Evolutionary conservation across 2,797 vertebrate species (phyloP), one percentile per base, ranked within the genome.

Genomic region (Erpetoichthys calabaricus): DNA sequence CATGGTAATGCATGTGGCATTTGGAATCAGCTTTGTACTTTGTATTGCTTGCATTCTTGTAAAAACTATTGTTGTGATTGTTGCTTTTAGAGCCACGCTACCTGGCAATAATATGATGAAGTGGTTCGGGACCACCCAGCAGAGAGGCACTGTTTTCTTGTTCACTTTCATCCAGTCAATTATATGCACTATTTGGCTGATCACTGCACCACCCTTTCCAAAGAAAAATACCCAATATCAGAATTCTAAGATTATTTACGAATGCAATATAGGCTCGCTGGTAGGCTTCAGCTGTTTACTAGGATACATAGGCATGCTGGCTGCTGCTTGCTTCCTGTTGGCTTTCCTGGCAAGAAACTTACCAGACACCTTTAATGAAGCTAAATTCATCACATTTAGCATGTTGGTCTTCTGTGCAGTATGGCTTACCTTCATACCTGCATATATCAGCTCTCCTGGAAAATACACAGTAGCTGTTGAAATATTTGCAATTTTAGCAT

Each of bases 21-120:
- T 84, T 56, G 80, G 79, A 43, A 70, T 85, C 58, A 80, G 78
- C 65, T 85, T 84, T 67, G 74, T 77, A 2, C 74, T 85, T 3
- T 25, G 25, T 25, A 25, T 25, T 25, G 25, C 25, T 25, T 25
- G 25, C 25, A 25, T 25, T 25, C 25, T 25, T 25, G 25, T 25
- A 25, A 25, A 25, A 25, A 25, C 25, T 25, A 25, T 25, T 25
- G 25, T 25, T 25, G 25, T 25, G 25, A 25, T 25, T 25, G 25
- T 25, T 25, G 25, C 25, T 25, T 25, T 25, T 25, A 25, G 25
- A 25, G 25, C 25, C 25, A 25, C 25, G 25, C 25, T 25, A 25
- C 25, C 25, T 25, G 25, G 25, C 25, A 25, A 25, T 25, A 25
- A 25, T 25, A 25, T 25, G 25, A 25, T 25, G 25, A 25, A 25